Evolutionary conservation across 2,797 vertebrate species (phyloP).

Genomic region (Streptopelia turtur): DNA sequence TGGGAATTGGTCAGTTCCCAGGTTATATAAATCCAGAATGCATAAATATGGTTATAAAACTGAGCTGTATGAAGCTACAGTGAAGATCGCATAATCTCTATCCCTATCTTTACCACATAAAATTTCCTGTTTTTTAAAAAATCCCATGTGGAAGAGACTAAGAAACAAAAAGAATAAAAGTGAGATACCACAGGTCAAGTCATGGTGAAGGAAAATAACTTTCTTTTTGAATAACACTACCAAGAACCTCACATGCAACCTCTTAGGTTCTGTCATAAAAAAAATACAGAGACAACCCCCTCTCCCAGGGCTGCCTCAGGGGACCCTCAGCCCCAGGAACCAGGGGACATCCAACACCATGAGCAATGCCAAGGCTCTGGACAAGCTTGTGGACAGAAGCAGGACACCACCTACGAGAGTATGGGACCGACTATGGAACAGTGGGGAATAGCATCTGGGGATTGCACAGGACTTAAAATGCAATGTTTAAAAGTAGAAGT

Average conservation of each 20-base stretch:
- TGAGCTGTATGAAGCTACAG: background rate
- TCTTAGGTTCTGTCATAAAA: background rate
- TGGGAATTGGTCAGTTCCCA: conserved; percentile 7
- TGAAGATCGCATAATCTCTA: background rate
- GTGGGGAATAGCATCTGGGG: background rate
- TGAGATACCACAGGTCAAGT: background rate
- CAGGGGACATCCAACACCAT: background rate
- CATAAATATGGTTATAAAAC: conserved; percentile 34
- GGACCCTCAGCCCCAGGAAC: background rate
- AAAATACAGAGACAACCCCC: background rate
- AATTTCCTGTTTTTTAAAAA: no score
- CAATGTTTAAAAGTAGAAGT: background rate
- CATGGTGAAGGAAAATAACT: background rate
- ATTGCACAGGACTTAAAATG: background rate
- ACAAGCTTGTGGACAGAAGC: background rate
- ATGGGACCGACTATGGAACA: background rate
- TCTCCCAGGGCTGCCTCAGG: background rate
- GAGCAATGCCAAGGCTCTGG: background rate
- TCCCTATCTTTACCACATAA: background rate
- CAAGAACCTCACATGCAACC: background rate
- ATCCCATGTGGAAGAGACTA: background rate
- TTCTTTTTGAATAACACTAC: background rate
- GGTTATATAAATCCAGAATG: conserved; percentile 39
- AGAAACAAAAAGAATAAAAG: background rate
- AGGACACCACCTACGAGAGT: accelerated